Percentiles rank a stretch among this genome's conserved stretches.
phyloP scores from a whole-genome alignment of 2,113 vertebrate genomes.

The Eupsittula cactorum region DNA sequence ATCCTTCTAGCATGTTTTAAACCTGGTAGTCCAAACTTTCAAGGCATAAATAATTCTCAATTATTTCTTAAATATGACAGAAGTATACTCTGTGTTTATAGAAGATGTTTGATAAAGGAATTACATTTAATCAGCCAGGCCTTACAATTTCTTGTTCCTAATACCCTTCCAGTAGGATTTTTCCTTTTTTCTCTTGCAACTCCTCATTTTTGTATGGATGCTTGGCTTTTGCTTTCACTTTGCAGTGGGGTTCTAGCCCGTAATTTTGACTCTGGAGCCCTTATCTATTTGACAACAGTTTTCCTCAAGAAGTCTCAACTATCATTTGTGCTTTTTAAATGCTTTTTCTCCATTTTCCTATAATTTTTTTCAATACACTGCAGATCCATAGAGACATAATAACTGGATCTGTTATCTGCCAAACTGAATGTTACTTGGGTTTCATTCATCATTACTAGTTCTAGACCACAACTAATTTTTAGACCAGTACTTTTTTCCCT shows the following conservation, averaged over 20 bases:
- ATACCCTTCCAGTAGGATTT: not conserved
- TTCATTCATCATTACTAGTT: not conserved
- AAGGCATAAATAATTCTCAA: not conserved
- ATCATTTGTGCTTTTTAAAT: not conserved
- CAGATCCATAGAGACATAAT: not conserved
- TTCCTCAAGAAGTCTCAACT: not conserved
- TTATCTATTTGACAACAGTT: not conserved
- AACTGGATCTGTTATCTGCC: not conserved
- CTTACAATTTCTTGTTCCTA: not conserved
- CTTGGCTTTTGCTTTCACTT: not conserved
- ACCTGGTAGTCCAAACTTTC: not conserved
- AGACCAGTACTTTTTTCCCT: not conserved
- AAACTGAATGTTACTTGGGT: not conserved
- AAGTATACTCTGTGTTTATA: not conserved
- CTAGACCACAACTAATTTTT: not conserved
- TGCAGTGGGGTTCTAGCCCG: not conserved
- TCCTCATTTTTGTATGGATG: not conserved
- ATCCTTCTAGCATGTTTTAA: not conserved
- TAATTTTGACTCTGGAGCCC: not conserved
- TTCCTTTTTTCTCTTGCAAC: not conserved
- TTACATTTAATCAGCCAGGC: not conserved
- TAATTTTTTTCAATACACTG: not conserved
- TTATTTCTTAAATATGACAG: not conserved
- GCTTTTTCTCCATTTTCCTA: not conserved
- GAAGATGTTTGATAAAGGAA: not conserved